phyloP scores from a whole-genome alignment of 2,888 invertebrate genomes.

The Lithophane semibrunnea region DNA sequence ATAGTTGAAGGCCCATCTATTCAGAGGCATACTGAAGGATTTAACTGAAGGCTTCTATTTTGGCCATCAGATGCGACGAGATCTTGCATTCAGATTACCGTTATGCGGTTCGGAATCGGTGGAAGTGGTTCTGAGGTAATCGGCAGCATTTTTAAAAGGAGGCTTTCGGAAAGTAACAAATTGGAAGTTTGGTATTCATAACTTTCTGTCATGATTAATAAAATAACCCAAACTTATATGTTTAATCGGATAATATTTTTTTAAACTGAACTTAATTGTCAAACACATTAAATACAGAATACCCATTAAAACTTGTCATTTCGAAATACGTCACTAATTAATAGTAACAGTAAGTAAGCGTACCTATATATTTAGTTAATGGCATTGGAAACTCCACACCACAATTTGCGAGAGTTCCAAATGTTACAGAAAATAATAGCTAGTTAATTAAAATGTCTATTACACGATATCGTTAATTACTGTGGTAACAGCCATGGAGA shows the following conservation, averaged over 20 bases:
- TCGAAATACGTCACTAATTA: constrained; percentile 48
- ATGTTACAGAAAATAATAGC: constrained; percentile 52
- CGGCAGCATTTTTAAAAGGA: background rate
- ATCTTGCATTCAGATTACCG: constrained; percentile 6
- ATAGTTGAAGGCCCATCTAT: background rate
- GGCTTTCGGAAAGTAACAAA: background rate
- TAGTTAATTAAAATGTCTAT: constrained; percentile 63
- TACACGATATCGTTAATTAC: constrained; percentile 55
- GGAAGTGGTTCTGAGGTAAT: background rate
- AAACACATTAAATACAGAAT: constrained; percentile 34
- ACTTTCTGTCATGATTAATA: background rate
- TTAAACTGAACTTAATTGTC: constrained; percentile 10
- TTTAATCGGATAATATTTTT: too few species aligned
- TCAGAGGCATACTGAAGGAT: background rate
- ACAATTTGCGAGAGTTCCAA: constrained; percentile 51
- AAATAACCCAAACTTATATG: background rate
- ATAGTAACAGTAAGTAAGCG: constrained; percentile 9
- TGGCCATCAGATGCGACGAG: background rate
- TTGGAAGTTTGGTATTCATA: background rate
- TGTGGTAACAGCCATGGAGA: constrained; percentile 13
- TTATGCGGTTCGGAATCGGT: background rate
- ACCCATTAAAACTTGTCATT: constrained; percentile 16
- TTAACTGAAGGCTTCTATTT: background rate
- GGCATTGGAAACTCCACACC: constrained; percentile 39
- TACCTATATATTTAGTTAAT: constrained; percentile 39